A percentile compares a stretch with the other conserved stretches of the same genome.
Conservation (phyloP, 2,888 invertebrate genomes). For the Cantharis flavilabris region DNA sequence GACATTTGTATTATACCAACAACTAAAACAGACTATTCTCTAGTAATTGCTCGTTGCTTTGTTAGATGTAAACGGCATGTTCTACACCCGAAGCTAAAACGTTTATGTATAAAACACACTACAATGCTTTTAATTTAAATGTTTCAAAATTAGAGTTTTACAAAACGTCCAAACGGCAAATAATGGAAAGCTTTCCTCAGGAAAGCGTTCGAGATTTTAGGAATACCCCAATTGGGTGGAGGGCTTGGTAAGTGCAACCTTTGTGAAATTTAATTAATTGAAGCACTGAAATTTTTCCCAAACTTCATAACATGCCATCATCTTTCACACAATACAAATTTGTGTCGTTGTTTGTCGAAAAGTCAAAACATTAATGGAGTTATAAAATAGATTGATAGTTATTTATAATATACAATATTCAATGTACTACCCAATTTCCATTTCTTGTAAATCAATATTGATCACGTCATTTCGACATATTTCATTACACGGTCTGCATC, state of each 20-base stretch:
- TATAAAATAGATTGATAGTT: background rate
- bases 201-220: background rate
- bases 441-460: background rate
- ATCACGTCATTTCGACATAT: background rate
- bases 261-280: background rate
- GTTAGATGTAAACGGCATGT: conserved; percentile 19
- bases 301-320: background rate
- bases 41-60: conserved; percentile 26
- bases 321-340: background rate
- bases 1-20: conserved; percentile 29
- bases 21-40: conserved; percentile 20
- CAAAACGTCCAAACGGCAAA: background rate
- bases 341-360: background rate
- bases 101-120: conserved; percentile 20
- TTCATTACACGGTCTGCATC: conserved; percentile 7
- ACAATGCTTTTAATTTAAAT: conserved; percentile 27
- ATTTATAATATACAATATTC: background rate
- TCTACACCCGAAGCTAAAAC: conserved; percentile 12
- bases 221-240: background rate
- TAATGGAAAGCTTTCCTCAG: background rate
- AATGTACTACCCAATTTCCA: background rate
- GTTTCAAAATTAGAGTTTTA: conserved; percentile 1
- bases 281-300: background rate
- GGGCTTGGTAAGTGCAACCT: background rate
- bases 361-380: background rate